phyloP scores from a whole-genome alignment of 2,888 invertebrate genomes.

The Spodoptera picta region DNA sequence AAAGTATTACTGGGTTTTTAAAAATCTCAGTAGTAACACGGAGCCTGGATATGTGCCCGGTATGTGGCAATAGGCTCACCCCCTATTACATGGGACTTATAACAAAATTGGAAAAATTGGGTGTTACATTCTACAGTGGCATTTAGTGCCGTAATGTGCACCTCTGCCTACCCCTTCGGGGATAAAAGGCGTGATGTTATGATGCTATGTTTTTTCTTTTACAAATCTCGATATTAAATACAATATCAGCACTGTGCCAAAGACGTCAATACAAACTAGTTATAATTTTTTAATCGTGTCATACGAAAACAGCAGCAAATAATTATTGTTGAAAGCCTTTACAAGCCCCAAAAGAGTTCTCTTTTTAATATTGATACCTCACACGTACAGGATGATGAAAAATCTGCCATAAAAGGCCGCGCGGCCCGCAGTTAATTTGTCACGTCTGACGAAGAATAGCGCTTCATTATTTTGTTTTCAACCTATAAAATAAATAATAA shows the following conservation, averaged over 20 bases:
- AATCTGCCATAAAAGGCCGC: constrained; percentile 21
- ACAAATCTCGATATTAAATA: neutral
- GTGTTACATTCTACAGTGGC: too few relatives aligned
- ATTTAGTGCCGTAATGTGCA: too few relatives aligned
- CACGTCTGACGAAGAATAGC: constrained; percentile 20
- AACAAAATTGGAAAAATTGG: too few relatives aligned
- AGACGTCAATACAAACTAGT: neutral
- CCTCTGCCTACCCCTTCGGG: too few relatives aligned
- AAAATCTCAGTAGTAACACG: too few relatives aligned
- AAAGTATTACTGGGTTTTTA: too few relatives aligned
- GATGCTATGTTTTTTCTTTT: too few relatives aligned
- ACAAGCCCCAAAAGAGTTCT: neutral
- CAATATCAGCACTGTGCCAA: neutral
- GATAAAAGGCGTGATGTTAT: too few relatives aligned
- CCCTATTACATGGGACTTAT: too few relatives aligned
- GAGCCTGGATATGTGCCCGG: too few relatives aligned
- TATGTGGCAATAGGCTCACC: too few relatives aligned
- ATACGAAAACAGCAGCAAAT: constrained; percentile 2
- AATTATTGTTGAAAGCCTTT: constrained; percentile 2
- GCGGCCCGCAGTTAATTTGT: constrained; percentile 21
- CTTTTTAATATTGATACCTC: constrained; percentile 26
- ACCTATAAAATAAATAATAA: constrained; percentile 17
- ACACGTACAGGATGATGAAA: constrained; percentile 22
- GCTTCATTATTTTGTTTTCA: constrained; percentile 28
- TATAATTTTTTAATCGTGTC: constrained; percentile 1